Evolutionary conservation across 2,113 vertebrate species (phyloP), one percentile per base, ranked within the genome.

Genomic region (Plecotus auritus): DNA sequence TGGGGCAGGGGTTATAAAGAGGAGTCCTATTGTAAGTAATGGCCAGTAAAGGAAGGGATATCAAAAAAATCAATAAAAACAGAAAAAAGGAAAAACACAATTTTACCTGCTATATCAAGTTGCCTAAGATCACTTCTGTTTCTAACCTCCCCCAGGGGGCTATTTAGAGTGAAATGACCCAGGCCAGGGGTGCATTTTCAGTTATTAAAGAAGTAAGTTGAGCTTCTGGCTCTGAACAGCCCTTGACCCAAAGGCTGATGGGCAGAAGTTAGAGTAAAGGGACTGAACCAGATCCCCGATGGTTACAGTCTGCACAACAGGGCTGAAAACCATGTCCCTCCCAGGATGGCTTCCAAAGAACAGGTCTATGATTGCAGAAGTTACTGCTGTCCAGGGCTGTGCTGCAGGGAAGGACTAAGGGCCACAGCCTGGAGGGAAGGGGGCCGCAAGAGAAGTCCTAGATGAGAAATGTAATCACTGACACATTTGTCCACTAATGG

Each of bases 211-310:
- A 92, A 95, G 92, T 82, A 92, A 78, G 90, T 22, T 17, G 69
- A 94, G 88, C 85, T 95, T 86, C 77, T 92, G 93, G 82, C 95
- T 97, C 78, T 84, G 84, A 96, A 88, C 35, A 96, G 95, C 88
- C 95, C 92, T 96, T 97, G 94, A 96, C 94, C 91, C 94, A 89
- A 88, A 94, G 95, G 91, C 85, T 94, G 95, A 97, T 86, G 93
- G 95, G 73, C 70, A 95, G 90, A 93, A 92, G 88, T 91, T 80
- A 87, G 74, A 96, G 88, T 93, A 86, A 96, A 95, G 88, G 74
- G 95, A 97, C 96, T 94, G 94, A 96, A 84, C 73, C 54, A 64
- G 96, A 51, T 72, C 78, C 84, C 93, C 95, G 0, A 26, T 69
- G 88, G 94, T n/a, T 72, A 64, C 32, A 95, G 87, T 92, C 90